Percentiles rank a stretch among this genome's conserved stretches.
Conservation (phyloP, 2,888 invertebrate genomes). For the Andricus curvator region DNA sequence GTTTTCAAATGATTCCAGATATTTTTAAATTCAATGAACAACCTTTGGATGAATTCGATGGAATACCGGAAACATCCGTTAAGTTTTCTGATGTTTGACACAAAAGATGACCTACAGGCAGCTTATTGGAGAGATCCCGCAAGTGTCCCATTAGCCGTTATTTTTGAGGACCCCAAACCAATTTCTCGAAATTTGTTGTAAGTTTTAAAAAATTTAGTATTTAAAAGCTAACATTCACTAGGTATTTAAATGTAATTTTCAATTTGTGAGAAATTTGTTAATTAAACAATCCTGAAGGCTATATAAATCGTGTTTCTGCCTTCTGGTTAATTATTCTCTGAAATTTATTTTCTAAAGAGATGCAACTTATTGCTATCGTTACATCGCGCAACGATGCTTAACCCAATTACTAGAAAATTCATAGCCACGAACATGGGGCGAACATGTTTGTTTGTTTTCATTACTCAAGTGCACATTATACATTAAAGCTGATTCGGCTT, state of each 20-base stretch:
- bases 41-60: conserved; percentile 80
- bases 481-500: background rate
- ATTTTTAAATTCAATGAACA: conserved; percentile 84
- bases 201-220: conserved; percentile 52
- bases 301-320: background rate
- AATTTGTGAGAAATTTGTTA: background rate
- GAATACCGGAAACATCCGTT: conserved; percentile 80
- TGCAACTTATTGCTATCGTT: conserved; percentile 22
- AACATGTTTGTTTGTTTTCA: conserved; percentile 24
- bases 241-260: background rate
- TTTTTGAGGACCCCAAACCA: conserved; percentile 81
- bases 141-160: conserved; percentile 85
- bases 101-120: conserved; percentile 84
- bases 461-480: conserved; percentile 32
- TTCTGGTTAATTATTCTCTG: conserved; percentile 23
- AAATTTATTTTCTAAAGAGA: conserved; percentile 24
- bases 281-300: too few relatives aligned
- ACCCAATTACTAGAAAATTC: conserved; percentile 39
- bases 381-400: conserved; percentile 27
- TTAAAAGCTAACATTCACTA: too few relatives aligned
- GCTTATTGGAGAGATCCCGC: conserved; percentile 85
- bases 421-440: background rate
- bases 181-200: conserved; percentile 80
- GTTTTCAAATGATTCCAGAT: conserved; percentile 75
- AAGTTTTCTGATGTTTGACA: conserved; percentile 83